Conservation (phyloP, 2,888 invertebrate species). For the Lasioglossum calceatum region DNA sequence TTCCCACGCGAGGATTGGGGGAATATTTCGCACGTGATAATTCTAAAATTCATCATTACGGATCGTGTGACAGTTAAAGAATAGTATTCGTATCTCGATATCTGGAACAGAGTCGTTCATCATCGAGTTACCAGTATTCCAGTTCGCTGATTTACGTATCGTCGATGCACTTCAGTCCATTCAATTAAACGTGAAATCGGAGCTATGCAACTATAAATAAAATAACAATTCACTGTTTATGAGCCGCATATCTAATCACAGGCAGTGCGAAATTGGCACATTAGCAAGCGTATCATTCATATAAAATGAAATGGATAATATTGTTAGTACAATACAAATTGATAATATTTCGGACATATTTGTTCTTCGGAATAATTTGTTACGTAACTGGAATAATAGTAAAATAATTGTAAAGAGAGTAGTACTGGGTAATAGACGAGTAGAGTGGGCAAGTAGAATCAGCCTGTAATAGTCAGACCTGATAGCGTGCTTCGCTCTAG, state of each 20-base stretch:
- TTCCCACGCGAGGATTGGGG: constrained; percentile 14
- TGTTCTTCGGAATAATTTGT: background rate
- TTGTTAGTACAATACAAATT: background rate
- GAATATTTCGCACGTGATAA: constrained; percentile 36
- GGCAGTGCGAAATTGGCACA: background rate
- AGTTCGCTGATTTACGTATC: constrained; percentile 56
- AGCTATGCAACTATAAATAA: constrained; percentile 57
- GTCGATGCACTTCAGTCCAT: constrained; percentile 42
- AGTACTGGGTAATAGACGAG: no score
- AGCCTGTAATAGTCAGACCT: background rate
- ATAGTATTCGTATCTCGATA: constrained; percentile 50
- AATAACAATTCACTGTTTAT: constrained; percentile 49
- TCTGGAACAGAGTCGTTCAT: constrained; percentile 52
- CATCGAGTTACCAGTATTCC: constrained; percentile 55
- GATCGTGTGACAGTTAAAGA: constrained; percentile 56
- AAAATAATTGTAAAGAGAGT: background rate
- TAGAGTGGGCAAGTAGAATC: background rate
- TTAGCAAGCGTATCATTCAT: background rate
- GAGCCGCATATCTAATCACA: background rate
- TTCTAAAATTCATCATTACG: constrained; percentile 50
- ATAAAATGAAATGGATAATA: background rate
- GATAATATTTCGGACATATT: background rate
- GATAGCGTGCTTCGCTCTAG: background rate
- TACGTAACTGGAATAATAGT: background rate
- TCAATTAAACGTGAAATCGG: constrained; percentile 56